Evolutionary conservation across 92 coral and sea anemone species (phyloP).

Genomic region (Epizoanthus scotinus): DNA sequence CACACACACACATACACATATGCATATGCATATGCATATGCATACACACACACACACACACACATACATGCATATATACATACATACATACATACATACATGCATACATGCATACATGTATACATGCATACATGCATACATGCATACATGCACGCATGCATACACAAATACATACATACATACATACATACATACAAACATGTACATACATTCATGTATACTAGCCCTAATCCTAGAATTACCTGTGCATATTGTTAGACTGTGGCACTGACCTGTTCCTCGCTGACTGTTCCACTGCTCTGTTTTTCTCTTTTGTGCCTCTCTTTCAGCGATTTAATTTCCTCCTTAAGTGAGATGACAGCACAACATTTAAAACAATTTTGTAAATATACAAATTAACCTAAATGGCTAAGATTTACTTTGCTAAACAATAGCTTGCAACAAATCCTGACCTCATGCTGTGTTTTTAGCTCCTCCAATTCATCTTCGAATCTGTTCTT

Average conservation of each 20-base stretch:
- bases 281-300: slow-evolving; percentile 76
- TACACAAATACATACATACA: too few species aligned
- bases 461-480: slow-evolving; percentile 77
- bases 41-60: neutral
- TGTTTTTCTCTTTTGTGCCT: slow-evolving; percentile 86
- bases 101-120: neutral
- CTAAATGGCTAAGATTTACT: neutral
- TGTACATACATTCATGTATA: neutral
- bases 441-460: slow-evolving; percentile 72
- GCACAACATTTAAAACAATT: neutral
- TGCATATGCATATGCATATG: neutral
- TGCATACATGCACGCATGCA: neutral
- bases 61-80: neutral
- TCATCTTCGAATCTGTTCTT: slow-evolving; percentile 94
- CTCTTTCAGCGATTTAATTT: slow-evolving; percentile 77
- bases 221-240: too few species aligned
- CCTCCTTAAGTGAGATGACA: slow-evolving; percentile 59
- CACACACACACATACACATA: neutral
- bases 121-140: neutral
- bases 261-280: slow-evolving; percentile 69
- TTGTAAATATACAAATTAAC: neutral
- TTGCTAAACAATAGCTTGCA: neutral
- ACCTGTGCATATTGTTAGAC: neutral
- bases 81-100: neutral
- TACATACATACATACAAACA: neutral